A percentile compares a stretch with the other conserved stretches of the same genome.
Conservation (phyloP, 2,113 vertebrate species). For the Edolisoma coerulescens region DNA sequence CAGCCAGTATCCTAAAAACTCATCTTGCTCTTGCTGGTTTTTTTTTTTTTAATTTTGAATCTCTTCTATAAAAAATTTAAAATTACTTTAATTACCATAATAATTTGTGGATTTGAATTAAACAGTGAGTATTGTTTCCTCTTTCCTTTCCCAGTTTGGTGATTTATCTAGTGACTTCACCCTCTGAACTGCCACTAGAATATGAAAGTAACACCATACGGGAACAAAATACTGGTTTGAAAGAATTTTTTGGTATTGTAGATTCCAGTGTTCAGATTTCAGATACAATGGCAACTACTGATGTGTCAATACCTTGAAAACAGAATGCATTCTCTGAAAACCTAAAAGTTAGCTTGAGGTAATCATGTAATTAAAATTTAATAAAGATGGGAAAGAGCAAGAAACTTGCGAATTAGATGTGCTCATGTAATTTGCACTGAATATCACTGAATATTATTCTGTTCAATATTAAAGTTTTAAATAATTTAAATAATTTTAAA, state of each 20-base stretch:
- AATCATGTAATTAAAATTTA: background rate
- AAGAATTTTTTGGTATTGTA: background rate
- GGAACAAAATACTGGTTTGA: background rate
- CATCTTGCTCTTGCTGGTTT: background rate
- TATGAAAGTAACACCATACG: background rate
- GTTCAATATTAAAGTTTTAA: background rate
- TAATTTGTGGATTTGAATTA: background rate
- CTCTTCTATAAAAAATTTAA: background rate
- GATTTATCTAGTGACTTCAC: background rate
- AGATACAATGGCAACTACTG: background rate
- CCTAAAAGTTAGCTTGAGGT: background rate
- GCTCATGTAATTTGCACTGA: background rate
- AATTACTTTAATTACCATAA: background rate
- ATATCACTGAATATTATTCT: background rate
- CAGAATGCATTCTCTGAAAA: background rate
- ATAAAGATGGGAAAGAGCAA: background rate
- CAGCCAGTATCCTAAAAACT: background rate
- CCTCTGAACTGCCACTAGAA: background rate
- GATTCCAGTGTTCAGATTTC: background rate
- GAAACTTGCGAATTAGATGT: background rate
- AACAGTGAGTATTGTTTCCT: background rate
- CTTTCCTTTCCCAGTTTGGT: background rate
- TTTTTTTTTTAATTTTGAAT: background rate
- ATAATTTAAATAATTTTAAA: background rate
- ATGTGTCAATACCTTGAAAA: background rate